These are phyloP conservation scores for Alouatta palliata DNA, from an alignment of 2,113 vertebrate genomes.

Conservation along the genomic window DNA sequence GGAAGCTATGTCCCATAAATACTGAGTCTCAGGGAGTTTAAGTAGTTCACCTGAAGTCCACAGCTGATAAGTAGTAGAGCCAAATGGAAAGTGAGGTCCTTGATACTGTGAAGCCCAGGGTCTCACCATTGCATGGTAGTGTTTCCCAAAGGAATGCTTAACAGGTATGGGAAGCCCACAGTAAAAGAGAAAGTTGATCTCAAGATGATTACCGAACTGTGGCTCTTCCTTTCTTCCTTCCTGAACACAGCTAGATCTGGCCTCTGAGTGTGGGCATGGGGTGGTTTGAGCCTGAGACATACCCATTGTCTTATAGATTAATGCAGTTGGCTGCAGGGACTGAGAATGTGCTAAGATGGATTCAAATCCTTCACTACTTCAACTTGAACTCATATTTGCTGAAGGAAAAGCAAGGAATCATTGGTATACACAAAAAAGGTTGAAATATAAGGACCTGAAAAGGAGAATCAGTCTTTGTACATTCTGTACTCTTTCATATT, in stretches of 20 bases:
- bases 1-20: background rate
- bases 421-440: background rate
- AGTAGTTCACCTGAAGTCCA: background rate
- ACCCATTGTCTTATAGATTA: background rate
- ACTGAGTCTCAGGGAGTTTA: background rate
- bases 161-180: background rate
- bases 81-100: background rate
- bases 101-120: background rate
- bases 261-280: background rate
- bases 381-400: background rate
- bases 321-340: background rate
- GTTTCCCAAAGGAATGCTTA: background rate
- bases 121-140: accelerated
- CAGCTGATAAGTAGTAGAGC: background rate
- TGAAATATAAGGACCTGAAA: background rate
- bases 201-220: accelerated
- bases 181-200: background rate
- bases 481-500: background rate
- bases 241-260: background rate
- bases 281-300: background rate
- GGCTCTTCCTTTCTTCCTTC: background rate
- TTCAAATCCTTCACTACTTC: background rate
- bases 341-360: background rate
- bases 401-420: background rate
- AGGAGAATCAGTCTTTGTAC: background rate